Percentiles rank a stretch among this genome's conserved stretches.
phyloP scores from a whole-genome alignment of 1,140 invertebrate genomes.

The Drosophila repletoides region DNA sequence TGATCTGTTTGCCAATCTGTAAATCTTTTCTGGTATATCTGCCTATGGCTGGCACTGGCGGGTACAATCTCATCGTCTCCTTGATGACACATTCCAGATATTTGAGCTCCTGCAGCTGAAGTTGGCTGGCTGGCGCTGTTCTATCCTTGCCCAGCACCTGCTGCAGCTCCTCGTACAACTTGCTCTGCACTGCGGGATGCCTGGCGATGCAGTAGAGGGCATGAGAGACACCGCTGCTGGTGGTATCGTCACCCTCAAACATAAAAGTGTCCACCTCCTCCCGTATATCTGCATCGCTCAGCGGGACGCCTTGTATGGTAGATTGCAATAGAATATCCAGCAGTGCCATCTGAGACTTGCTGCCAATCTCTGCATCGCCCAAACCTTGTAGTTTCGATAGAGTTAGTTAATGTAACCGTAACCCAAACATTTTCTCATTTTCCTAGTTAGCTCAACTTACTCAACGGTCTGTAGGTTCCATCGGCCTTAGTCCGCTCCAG shows the following conservation, averaged over 20 bases:
- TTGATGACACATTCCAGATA: constrained; percentile 85
- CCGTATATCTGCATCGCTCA: constrained; percentile 87
- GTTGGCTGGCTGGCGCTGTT: constrained; percentile 65
- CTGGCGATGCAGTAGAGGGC: constrained; percentile 54
- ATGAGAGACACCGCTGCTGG: constrained; percentile 61
- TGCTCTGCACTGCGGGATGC: constrained; percentile 82
- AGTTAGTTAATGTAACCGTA: neutral
- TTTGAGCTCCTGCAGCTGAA: constrained; percentile 83
- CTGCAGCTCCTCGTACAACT: constrained; percentile 84
- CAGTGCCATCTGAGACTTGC: constrained; percentile 87
- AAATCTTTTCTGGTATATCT: constrained; percentile 81
- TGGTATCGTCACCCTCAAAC: constrained; percentile 85
- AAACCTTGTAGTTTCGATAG: constrained; percentile 26
- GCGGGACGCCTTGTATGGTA: constrained; percentile 83
- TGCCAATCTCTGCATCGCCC: constrained; percentile 68
- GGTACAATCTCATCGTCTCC: constrained; percentile 83
- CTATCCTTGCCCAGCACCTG: constrained; percentile 83
- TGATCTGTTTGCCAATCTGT: constrained; percentile 38
- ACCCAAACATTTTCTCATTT: neutral
- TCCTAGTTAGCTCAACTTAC: constrained; percentile 28
- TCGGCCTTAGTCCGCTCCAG: constrained; percentile 53
- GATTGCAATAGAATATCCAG: constrained; percentile 89
- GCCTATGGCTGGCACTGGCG: constrained; percentile 84
- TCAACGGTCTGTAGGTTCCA: constrained; percentile 57
- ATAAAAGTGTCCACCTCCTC: constrained; percentile 91